Evolutionary conservation across 2,797 vertebrate genomes (phyloP).

Genomic region (Synanceia verrucosa): DNA sequence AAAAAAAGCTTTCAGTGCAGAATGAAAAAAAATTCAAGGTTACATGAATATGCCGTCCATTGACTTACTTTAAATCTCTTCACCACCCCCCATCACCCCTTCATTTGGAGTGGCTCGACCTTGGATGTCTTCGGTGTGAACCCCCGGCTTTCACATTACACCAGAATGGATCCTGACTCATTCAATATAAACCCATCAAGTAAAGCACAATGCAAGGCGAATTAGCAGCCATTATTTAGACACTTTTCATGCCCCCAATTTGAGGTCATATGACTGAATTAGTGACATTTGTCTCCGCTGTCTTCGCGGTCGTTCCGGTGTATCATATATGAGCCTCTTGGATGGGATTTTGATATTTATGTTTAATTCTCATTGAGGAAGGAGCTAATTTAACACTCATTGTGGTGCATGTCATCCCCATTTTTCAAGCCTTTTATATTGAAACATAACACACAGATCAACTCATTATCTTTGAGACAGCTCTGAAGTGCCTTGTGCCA

Average conservation of each 20-base stretch:
- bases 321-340: neutral
- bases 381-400: conserved; percentile 11
- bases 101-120: conserved; percentile 66
- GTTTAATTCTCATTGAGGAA: neutral
- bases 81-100: conserved; percentile 51
- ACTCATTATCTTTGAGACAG: neutral
- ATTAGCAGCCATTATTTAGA: conserved; percentile 77
- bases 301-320: conserved; percentile 16
- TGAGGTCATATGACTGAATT: conserved; percentile 65
- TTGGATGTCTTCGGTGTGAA: conserved; percentile 70
- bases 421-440: neutral
- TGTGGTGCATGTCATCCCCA: neutral
- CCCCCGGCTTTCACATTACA: conserved; percentile 73
- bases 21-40: conserved; percentile 66
- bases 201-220: conserved; percentile 72
- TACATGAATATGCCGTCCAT: conserved; percentile 59
- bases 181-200: conserved; percentile 72
- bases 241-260: conserved; percentile 59
- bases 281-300: conserved; percentile 58
- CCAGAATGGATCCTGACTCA: conserved; percentile 76
- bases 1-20: conserved; percentile 62
- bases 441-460: neutral
- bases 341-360: conserved; percentile 2
- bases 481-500: too few relatives aligned
- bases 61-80: conserved; percentile 72